phyloP scores from a whole-genome alignment of 2,113 vertebrate species.

The Bucco capensis region DNA sequence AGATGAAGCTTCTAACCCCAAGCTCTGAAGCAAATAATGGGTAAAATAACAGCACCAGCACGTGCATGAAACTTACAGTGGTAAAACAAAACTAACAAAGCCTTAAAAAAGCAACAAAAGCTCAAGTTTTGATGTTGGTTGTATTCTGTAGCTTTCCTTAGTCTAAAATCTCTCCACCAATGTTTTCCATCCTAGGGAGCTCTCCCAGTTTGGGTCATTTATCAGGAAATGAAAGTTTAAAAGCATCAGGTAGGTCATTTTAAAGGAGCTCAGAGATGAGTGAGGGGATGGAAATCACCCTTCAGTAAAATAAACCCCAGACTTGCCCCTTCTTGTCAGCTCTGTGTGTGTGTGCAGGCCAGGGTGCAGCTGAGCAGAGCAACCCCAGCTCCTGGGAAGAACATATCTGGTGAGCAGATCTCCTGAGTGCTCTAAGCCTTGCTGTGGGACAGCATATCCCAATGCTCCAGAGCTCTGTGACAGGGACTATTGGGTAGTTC shows the following conservation, averaged over 20 bases:
- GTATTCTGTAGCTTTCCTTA: background rate
- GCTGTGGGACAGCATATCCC: background rate
- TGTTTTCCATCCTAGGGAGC: background rate
- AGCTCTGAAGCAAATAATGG: conserved; percentile 5
- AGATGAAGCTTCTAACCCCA: conserved; percentile 31
- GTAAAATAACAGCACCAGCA: conserved; percentile 46
- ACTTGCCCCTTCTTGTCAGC: background rate
- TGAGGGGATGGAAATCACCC: background rate
- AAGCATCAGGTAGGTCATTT: background rate
- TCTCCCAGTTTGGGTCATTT: background rate
- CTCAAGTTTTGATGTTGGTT: background rate
- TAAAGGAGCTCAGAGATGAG: background rate
- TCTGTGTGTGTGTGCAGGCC: background rate
- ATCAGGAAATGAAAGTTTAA: background rate
- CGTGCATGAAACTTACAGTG: background rate
- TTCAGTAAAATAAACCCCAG: background rate
- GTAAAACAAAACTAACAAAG: conserved; percentile 1
- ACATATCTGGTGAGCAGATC: background rate
- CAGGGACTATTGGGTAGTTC: background rate
- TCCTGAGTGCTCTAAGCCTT: background rate
- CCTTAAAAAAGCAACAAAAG: background rate
- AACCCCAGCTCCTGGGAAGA: background rate
- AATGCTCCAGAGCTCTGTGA: rapidly evolving
- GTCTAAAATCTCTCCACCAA: background rate
- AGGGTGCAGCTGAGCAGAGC: background rate